phyloP scores from a whole-genome alignment of 2,113 vertebrate genomes.

The Serinus canaria region DNA sequence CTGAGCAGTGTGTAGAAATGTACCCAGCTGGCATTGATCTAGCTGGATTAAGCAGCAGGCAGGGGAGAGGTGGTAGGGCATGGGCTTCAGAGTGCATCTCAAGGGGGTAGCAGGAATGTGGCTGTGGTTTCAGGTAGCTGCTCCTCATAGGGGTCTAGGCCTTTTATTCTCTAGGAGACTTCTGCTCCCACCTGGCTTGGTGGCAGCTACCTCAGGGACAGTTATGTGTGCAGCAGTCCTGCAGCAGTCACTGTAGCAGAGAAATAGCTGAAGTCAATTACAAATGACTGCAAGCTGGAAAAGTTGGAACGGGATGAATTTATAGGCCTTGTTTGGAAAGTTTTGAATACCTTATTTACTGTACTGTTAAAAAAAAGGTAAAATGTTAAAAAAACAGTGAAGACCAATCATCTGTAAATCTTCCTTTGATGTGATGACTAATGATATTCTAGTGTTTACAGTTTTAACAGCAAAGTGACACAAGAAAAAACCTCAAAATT shows the following conservation, averaged over 20 bases:
- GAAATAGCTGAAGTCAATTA: neutral
- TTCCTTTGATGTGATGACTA: neutral
- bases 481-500: neutral
- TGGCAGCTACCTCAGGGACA: accelerated
- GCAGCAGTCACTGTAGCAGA: neutral
- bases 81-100: neutral
- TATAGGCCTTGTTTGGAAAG: neutral
- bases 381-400: neutral
- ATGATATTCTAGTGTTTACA: neutral
- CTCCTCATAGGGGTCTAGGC: neutral
- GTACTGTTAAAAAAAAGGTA: neutral
- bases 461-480: neutral
- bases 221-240: neutral
- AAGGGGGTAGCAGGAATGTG: neutral
- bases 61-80: neutral
- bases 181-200: neutral
- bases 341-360: neutral
- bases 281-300: neutral
- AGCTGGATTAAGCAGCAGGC: neutral
- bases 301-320: neutral
- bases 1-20: neutral
- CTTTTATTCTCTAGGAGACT: neutral
- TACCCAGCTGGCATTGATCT: neutral
- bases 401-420: neutral
- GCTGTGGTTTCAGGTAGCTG: neutral